Percentiles rank a stretch among this genome's conserved stretches.
Evolutionary conservation across 2,797 vertebrate genomes (phyloP).

Genomic region (Molossus molossus): DNA sequence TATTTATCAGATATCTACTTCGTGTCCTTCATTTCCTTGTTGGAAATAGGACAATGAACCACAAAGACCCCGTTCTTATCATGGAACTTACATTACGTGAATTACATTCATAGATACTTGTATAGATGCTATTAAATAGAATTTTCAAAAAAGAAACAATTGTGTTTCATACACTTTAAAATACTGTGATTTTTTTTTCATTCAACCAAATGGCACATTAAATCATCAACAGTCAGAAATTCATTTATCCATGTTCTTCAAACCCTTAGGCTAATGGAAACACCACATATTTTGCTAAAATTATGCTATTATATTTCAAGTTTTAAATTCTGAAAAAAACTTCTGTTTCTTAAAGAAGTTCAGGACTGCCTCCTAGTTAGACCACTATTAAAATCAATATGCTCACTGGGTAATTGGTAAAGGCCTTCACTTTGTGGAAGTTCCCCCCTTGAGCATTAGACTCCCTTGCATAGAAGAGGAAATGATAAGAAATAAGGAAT

Average conservation of each 20-base stretch:
- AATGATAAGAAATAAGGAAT: slow-evolving; percentile 9
- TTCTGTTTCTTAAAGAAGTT: slow-evolving; percentile 43
- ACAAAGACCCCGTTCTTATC: neutral
- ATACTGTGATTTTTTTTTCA: neutral
- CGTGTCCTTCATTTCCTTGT: neutral
- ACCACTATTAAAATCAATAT: neutral
- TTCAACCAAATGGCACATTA: slow-evolving; percentile 40
- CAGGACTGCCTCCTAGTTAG: neutral
- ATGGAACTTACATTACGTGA: neutral
- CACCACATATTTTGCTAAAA: slow-evolving; percentile 58
- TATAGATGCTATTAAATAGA: neutral
- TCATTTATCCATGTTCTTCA: slow-evolving; percentile 64
- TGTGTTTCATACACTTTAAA: slow-evolving; percentile 35
- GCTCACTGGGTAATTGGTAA: neutral
- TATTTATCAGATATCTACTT: neutral
- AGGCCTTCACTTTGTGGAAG: neutral
- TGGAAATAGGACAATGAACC: neutral
- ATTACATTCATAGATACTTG: neutral
- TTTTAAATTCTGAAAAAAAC: slow-evolving; percentile 59
- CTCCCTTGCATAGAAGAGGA: neutral
- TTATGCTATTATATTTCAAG: neutral
- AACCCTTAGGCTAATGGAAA: slow-evolving; percentile 26
- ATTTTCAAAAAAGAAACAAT: slow-evolving; percentile 24
- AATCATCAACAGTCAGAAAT: slow-evolving; percentile 68
- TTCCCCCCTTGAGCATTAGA: neutral